phyloP scores from a whole-genome alignment of 1,140 invertebrate genomes.

The Pissodes strobi region DNA sequence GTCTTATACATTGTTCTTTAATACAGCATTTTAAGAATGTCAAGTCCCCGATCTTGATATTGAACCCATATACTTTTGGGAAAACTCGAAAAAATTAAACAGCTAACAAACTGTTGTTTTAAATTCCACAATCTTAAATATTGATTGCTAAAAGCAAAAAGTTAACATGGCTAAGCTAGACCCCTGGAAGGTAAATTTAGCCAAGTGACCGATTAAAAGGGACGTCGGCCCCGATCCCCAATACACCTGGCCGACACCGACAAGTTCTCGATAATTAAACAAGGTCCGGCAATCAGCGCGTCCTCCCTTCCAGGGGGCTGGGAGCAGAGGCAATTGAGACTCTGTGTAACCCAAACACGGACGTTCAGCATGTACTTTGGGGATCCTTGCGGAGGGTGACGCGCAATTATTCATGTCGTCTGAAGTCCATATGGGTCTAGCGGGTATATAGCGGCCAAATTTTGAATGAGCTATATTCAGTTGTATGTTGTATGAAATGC shows the following conservation, averaged over 20 bases:
- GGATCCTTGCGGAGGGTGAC: neutral
- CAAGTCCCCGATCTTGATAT: too few species aligned
- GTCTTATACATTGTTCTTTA: too few species aligned
- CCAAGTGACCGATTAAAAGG: conserved; percentile 8
- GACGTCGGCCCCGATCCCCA: conserved; percentile 6
- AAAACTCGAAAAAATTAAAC: too few species aligned
- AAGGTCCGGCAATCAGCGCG: conserved; percentile 42
- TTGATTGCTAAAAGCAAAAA: too few species aligned
- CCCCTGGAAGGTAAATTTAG: too few species aligned
- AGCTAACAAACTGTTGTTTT: too few species aligned
- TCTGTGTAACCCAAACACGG: conserved; percentile 9
- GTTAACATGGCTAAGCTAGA: too few species aligned
- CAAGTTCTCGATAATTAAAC: conserved; percentile 44
- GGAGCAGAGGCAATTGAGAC: conserved; percentile 19
- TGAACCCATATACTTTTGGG: too few species aligned
- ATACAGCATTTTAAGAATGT: too few species aligned
- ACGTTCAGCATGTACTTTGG: conserved; percentile 17
- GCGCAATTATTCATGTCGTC: conserved; percentile 32
- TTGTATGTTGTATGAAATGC: too few species aligned
- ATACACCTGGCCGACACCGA: conserved; percentile 29
- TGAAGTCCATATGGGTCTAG: neutral
- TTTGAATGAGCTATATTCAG: neutral
- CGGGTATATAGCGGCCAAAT: neutral
- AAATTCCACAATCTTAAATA: too few species aligned
- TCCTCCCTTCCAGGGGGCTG: neutral